These are phyloP conservation scores for Geococcyx californianus DNA, from an alignment of 2,113 vertebrate species.

Conservation along the genomic window DNA sequence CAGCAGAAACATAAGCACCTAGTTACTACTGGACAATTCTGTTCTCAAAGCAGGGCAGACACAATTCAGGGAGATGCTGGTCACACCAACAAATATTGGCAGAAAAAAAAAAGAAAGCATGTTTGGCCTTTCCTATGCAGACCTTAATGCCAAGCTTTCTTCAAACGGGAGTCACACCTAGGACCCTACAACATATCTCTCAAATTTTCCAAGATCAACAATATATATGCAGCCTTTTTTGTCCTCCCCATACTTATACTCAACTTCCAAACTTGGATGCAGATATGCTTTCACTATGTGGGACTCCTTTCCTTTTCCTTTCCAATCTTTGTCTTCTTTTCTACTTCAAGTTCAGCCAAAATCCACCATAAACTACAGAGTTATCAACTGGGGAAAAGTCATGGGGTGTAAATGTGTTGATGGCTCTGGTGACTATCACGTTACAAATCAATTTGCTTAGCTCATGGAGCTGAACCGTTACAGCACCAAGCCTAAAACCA, in stretches of 20 bases:
- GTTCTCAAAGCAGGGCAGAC: background rate
- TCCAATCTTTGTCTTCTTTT: background rate
- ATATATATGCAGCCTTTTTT: background rate
- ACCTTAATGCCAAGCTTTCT: background rate
- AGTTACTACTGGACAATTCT: background rate
- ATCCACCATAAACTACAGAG: background rate
- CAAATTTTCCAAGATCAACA: background rate
- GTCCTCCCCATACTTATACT: background rate
- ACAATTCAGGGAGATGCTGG: background rate
- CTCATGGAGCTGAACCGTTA: background rate
- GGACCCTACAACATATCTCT: background rate
- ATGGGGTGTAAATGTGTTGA: background rate
- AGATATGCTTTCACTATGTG: background rate
- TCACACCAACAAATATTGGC: background rate
- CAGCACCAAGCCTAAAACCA: background rate
- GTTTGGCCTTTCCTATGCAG: background rate
- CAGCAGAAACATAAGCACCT: background rate
- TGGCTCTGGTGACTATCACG: background rate
- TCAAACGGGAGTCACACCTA: background rate
- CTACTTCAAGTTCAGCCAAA: constrained; percentile 43
- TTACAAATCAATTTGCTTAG: constrained; percentile 14
- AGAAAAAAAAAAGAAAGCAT: background rate
- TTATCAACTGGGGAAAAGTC: background rate
- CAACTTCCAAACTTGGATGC: background rate
- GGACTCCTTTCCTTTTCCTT: background rate